Percentiles rank a stretch among this genome's conserved stretches.
Conservation (phyloP, 2,797 vertebrate species). For the Poecilia velifera region DNA sequence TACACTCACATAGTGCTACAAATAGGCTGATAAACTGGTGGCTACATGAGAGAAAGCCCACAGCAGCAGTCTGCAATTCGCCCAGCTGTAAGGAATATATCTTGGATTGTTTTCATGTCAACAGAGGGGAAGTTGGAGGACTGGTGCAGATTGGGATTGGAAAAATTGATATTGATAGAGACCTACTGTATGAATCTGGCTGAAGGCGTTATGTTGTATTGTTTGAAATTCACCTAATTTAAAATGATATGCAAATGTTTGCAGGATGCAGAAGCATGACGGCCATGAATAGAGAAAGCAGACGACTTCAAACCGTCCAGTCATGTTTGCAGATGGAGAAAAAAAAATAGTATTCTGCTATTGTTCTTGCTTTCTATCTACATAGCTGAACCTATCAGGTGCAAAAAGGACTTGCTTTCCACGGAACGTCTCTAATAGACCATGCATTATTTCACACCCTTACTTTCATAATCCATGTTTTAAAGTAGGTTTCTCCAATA, state of each 20-base stretch:
- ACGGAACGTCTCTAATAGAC: neutral
- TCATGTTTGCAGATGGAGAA: neutral
- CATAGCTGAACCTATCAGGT: neutral
- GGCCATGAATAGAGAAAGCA: neutral
- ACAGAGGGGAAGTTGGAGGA: conserved; percentile 40
- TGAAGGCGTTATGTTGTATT: neutral
- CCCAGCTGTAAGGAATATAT: conserved; percentile 39
- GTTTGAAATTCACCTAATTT: neutral
- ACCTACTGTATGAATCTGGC: conserved; percentile 22
- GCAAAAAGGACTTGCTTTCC: neutral
- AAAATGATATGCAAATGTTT: neutral
- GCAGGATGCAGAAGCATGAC: neutral
- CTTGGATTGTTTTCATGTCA: conserved; percentile 51
- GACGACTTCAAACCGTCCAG: neutral
- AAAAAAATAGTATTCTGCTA: neutral
- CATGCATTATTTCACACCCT: neutral
- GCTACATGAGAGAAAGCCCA: conserved; percentile 30
- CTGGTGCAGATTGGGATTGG: conserved; percentile 35
- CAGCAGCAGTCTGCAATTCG: conserved; percentile 30
- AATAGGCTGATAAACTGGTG: conserved; percentile 44
- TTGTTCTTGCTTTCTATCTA: neutral
- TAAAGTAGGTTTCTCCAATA: neutral
- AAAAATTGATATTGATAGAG: conserved; percentile 25
- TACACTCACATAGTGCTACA: conserved; percentile 10
- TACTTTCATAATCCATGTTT: neutral